Evolutionary conservation across 2,888 invertebrate species (phyloP).

Genomic region (Erebia epiphron): DNA sequence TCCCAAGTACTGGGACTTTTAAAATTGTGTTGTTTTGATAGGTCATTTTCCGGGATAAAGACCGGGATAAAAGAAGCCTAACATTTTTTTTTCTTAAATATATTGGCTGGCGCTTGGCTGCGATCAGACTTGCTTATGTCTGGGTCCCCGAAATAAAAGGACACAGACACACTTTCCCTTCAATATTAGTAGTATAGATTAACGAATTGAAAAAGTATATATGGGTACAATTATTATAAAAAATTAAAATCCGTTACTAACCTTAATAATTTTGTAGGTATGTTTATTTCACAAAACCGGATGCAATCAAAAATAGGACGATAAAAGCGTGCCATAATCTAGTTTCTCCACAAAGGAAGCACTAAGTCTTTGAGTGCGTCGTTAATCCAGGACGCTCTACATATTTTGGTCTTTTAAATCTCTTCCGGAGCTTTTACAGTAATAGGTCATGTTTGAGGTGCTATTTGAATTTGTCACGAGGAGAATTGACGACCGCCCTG

Average conservation of each 20-base stretch:
- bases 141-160: too few species aligned
- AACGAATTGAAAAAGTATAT: too few species aligned
- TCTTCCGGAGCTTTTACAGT: slow-evolving; percentile 2
- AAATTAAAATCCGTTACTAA: too few species aligned
- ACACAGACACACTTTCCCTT: too few species aligned
- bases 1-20: not conserved
- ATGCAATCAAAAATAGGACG: slow-evolving; percentile 7
- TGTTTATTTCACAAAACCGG: not conserved
- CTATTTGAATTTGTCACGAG: not conserved
- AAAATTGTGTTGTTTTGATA: not conserved
- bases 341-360: slow-evolving; percentile 23
- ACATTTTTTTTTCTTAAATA: too few species aligned
- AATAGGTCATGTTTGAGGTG: not conserved
- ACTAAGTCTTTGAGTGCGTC: slow-evolving; percentile 24
- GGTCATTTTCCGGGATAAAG: too few species aligned
- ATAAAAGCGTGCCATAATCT: slow-evolving; percentile 20
- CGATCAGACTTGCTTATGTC: too few species aligned
- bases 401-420: slow-evolving; percentile 23
- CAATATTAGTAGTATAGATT: too few species aligned
- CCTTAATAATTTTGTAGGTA: too few species aligned
- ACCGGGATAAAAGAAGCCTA: too few species aligned
- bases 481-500: not conserved
- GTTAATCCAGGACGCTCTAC: slow-evolving; percentile 26
- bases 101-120: too few species aligned
- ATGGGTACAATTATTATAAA: too few species aligned